Conservation (phyloP, 2,797 vertebrate species). For the Onychomys leucogaster region DNA sequence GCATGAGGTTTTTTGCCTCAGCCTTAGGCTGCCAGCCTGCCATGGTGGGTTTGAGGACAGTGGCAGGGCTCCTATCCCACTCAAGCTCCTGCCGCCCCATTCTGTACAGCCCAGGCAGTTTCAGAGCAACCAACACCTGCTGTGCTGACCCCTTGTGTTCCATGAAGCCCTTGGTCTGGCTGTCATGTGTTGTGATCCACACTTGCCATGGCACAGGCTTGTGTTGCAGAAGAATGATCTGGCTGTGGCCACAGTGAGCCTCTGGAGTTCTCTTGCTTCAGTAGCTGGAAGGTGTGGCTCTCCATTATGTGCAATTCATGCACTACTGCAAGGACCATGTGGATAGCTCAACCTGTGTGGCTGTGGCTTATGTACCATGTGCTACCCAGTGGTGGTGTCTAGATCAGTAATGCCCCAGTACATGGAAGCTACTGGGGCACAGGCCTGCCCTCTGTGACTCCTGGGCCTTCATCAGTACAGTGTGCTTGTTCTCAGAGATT, state of each 20-base stretch:
- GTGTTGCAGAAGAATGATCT: not conserved
- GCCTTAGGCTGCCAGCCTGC: not conserved
- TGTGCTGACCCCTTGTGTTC: not conserved
- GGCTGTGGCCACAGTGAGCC: not conserved
- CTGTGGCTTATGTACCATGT: not conserved
- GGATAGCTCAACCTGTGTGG: not conserved
- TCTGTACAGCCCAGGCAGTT: not conserved
- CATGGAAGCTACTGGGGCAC: not conserved
- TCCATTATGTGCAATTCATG: not conserved
- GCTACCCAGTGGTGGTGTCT: not conserved
- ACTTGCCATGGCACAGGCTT: not conserved
- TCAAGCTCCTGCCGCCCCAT: not conserved
- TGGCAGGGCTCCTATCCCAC: not conserved
- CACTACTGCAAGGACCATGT: not conserved
- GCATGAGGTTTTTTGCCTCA: not conserved
- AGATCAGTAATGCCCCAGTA: not conserved
- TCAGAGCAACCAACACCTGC: not conserved
- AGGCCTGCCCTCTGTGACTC: not conserved
- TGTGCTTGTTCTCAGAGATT: slow-evolving; percentile 35
- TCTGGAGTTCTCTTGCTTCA: not conserved
- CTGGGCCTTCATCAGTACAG: not conserved
- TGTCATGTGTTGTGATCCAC: no score
- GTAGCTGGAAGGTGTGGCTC: not conserved
- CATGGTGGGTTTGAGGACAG: not conserved
- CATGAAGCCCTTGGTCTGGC: not conserved